A percentile compares a stretch with the other conserved stretches of the same genome.
phyloP scores from a whole-genome alignment of 2,888 invertebrate genomes.

The Megamerina dolium region DNA sequence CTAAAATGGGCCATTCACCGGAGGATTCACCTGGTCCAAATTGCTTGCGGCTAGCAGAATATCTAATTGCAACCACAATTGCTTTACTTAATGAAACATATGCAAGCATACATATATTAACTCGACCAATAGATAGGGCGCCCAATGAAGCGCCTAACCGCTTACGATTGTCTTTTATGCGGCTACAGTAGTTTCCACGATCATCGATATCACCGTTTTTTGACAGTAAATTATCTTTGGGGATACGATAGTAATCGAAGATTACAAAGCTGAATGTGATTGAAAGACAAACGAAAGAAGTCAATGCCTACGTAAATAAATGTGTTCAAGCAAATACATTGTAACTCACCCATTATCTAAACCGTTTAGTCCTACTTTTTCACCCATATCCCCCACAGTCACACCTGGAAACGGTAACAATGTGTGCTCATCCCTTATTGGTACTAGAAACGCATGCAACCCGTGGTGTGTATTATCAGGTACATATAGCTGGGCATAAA shows the following conservation, averaged over 20 bases:
- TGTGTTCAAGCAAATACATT: neutral
- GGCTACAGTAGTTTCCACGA: conserved; percentile 69
- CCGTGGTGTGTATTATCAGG: conserved; percentile 75
- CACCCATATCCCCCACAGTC: conserved; percentile 85
- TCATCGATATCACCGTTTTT: conserved; percentile 80
- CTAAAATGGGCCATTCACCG: conserved; percentile 75
- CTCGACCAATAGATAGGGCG: conserved; percentile 74
- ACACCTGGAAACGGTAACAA: conserved; percentile 70
- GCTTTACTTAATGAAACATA: conserved; percentile 64
- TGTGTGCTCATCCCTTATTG: conserved; percentile 70
- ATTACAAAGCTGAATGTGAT: conserved; percentile 67
- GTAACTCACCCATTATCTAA: conserved; percentile 79
- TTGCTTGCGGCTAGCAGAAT: conserved; percentile 80
- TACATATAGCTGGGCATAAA: conserved; percentile 82
- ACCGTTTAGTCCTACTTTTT: conserved; percentile 86
- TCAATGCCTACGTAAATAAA: too few relatives aligned
- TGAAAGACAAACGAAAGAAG: too few relatives aligned
- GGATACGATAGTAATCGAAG: conserved; percentile 74
- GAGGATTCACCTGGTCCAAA: conserved; percentile 67
- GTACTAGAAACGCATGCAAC: conserved; percentile 83
- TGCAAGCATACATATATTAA: conserved; percentile 64
- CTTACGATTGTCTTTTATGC: conserved; percentile 76
- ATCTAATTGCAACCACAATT: conserved; percentile 76
- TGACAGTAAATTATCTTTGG: conserved; percentile 74
- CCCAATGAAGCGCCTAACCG: conserved; percentile 80